Evolutionary conservation across 2,113 vertebrate species (phyloP), one percentile per base, ranked within the genome.

Genomic region (Megaptera novaeangliae): DNA sequence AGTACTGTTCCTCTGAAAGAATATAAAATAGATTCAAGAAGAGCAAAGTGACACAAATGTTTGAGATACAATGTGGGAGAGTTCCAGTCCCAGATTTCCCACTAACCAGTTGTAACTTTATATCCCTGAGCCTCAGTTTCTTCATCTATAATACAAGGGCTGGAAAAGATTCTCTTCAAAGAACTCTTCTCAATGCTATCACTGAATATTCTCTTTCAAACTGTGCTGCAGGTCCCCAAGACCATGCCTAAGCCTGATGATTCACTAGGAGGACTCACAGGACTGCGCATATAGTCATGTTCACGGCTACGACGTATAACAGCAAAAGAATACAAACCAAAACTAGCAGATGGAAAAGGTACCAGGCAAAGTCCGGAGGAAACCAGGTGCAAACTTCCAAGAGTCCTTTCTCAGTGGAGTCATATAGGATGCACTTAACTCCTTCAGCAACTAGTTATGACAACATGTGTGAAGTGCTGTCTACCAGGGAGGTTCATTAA

Each of bases 191-290:
- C 61, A 49, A 59, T 77, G 61, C 59, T 75, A 93, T 55, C 41
- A 36, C 29, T 88, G 84, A 93, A 39, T 77, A 93, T 85, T 88
- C 36, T 71, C 86, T 80, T 94, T 87, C 59, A 91, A 91, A 91
- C 1, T 41, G 57, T 17, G 14, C 34, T 82, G 66, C 25, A 86
- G 7, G 34, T 87, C 57, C 64, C 36, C 49, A 91, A 63, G 36
- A 34, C 39, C 29, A 39, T 34, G 23, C 44, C 57, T 75, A 91
- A 17, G 39, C 17, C 93, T 81, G 36, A 66, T n/a, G n/a, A 85
- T 46, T 80, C 27, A 12, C 55, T 64, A 94, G 36, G 21, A 96
- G 11, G 44, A 74, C 25, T 86, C 57, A 86, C 1, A 86, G 25
- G 20, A 74, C 72, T 8, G 0, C 2, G 8, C 2, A 74, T 71